Evolutionary conservation across 1,140 invertebrate species (phyloP), one percentile per base, ranked within the genome.

Genomic region (Helicoverpa zea): DNA sequence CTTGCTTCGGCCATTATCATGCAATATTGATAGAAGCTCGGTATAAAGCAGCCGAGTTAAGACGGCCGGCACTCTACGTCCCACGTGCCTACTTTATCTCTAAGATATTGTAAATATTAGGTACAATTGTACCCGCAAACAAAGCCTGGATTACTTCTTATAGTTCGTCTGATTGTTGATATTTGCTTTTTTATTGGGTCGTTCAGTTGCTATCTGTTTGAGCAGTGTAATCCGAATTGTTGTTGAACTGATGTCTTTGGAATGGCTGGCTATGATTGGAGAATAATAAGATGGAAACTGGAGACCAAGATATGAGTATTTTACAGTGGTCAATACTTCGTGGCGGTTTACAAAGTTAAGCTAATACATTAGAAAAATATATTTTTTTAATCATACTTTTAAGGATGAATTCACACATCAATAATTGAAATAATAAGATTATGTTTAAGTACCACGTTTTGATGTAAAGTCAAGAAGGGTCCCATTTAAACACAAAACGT

Each of bases 171-270:
- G 83, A 87, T 84, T 79, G 83, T 79, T 79, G 61, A 79, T 89
- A 87, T 91, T 91, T 90, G 82, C 85, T 82, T 89, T 90, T 87
- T 88, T 90, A 90, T 90, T 88, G 85, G 86, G 83, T 86, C 85
- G 78, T 88, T 86, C 77, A 49, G 77, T 86, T 13, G 54, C 78
- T 80, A 80, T 80, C 66, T 79, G 76, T 79, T 79, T 79, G 76
- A 79, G 54, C 43, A 70, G 49, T 79, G 64, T 79, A 70, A 79
- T 79, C 76, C 51, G 35, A 47, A 63, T 59, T 30, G 56, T 9
- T 43, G 35, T 66, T 54, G 43, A 61, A 52, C 43, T 63, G 74
- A 63, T 63, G 52, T 64, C 58, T 16, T 49, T 16, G 18, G 74
- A 52, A 76, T 64, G 74, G 16, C 2, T 51, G 29, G 29, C 54